Evolutionary conservation across 2,797 vertebrate species (phyloP).

Genomic region (Pseudomugil tenellus): DNA sequence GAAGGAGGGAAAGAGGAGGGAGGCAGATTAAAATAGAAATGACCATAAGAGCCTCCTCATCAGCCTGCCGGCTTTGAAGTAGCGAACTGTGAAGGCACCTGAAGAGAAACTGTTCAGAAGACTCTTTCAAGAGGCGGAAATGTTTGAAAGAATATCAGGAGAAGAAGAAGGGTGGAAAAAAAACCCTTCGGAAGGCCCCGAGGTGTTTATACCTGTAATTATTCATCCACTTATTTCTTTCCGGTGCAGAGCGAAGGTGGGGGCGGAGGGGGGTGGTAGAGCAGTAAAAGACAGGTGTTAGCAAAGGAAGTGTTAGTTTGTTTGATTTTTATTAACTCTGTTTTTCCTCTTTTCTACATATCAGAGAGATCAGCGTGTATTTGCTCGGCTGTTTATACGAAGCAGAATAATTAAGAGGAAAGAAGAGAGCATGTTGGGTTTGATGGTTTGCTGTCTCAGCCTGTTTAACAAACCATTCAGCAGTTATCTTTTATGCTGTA

Average conservation of each 20-base stretch:
- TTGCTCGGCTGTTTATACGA: background rate
- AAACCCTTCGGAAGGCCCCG: conserved; percentile 61
- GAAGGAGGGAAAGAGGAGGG: conserved; percentile 37
- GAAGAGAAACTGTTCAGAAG: conserved; percentile 60
- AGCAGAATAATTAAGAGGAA: background rate
- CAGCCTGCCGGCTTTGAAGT: conserved; percentile 74
- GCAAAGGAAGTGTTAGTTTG: conserved; percentile 55
- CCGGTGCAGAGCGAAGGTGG: conserved; percentile 45
- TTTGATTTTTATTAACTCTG: conserved; percentile 55
- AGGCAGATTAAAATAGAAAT: conserved; percentile 74
- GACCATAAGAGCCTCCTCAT: conserved; percentile 60
- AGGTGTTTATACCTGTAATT: conserved; percentile 82
- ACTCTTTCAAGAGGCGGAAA: conserved; percentile 67
- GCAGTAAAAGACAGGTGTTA: conserved; percentile 73
- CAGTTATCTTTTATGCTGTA: background rate
- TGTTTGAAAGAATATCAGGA: conserved; percentile 71
- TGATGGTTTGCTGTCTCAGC: background rate
- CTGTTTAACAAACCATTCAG: background rate
- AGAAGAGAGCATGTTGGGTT: background rate
- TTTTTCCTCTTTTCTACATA: background rate
- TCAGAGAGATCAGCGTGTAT: background rate
- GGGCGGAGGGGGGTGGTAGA: conserved; percentile 5
- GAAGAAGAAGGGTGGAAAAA: conserved; percentile 30
- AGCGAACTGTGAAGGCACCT: conserved; percentile 59
- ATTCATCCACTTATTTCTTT: conserved; percentile 77